A percentile compares a stretch with the other conserved stretches of the same genome.
Evolutionary conservation across 92 coral and sea anemone species (phyloP).

Genomic region (Zoanthus solanderi): DNA sequence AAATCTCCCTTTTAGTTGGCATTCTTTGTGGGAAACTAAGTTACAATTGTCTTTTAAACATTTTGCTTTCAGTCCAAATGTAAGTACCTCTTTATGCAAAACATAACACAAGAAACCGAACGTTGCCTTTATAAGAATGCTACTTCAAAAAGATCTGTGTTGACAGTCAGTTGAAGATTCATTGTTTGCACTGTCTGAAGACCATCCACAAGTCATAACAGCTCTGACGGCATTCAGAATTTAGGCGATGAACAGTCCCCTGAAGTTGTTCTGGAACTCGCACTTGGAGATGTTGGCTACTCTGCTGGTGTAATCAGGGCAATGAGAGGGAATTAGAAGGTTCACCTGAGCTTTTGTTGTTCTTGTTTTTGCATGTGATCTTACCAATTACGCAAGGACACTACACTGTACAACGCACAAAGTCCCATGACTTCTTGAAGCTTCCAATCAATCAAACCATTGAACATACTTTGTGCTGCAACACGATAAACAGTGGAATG

Average conservation of each 20-base stretch:
- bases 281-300: conserved; percentile 36
- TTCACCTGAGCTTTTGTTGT: conserved; percentile 19
- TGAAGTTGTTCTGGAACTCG: conserved; percentile 39
- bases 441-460: conserved; percentile 72
- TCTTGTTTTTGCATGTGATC: conserved; percentile 55
- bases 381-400: conserved; percentile 67
- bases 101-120: too few species aligned
- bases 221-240: conserved; percentile 72
- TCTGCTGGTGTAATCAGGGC: conserved; percentile 35
- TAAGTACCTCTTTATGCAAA: too few species aligned
- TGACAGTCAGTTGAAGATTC: conserved; percentile 55
- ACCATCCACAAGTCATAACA: conserved; percentile 61
- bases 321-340: too few species aligned
- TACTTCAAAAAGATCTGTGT: conserved; percentile 26
- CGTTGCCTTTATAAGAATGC: too few species aligned
- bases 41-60: conserved; percentile 11
- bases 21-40: not conserved
- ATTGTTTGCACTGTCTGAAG: conserved; percentile 32
- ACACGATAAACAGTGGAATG: conserved; percentile 68
- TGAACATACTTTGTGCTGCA: conserved; percentile 70
- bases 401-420: conserved; percentile 68
- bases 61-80: conserved; percentile 12
- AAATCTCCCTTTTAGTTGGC: not conserved
- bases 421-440: conserved; percentile 64
- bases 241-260: conserved; percentile 19